Percentiles rank a stretch among this genome's conserved stretches.
phyloP scores from a whole-genome alignment of 2,113 vertebrate species.

The Macroglossus sobrinus region DNA sequence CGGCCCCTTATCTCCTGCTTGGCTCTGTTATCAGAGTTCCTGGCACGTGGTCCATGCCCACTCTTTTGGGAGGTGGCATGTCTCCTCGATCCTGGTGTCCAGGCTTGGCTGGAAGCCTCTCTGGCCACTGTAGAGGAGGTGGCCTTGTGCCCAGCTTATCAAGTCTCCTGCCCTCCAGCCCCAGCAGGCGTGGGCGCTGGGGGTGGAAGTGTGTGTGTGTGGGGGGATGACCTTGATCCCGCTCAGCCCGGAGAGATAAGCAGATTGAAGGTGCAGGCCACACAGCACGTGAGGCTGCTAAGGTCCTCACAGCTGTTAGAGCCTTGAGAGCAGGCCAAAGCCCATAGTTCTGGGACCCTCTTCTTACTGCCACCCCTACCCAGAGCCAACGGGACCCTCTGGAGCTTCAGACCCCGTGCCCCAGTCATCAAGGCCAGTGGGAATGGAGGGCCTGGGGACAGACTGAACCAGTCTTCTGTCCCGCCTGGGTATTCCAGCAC shows the following conservation, averaged over 20 bases:
- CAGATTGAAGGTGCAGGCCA: background rate
- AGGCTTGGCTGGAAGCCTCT: background rate
- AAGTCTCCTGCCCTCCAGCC: background rate
- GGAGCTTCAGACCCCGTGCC: background rate
- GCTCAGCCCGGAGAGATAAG: conserved; percentile 36
- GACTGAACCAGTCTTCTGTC: too few relatives aligned
- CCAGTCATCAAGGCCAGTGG: background rate
- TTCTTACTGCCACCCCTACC: background rate
- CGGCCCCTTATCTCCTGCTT: background rate
- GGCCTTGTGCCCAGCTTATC: conserved; percentile 56
- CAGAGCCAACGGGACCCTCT: background rate
- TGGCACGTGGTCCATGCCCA: background rate
- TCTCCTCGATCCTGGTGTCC: background rate
- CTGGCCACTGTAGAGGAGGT: background rate
- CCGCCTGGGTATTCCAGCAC: background rate
- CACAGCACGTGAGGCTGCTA: background rate
- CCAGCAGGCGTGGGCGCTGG: background rate
- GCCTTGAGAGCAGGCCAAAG: background rate
- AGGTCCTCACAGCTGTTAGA: background rate
- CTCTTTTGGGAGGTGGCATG: background rate
- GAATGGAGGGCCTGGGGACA: background rate
- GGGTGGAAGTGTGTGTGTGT: background rate
- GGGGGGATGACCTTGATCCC: background rate
- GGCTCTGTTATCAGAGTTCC: conserved; percentile 1
- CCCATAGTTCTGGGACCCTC: background rate